Evolutionary conservation across 2,888 invertebrate species (phyloP).

Genomic region (Drosophila atroscutellata): DNA sequence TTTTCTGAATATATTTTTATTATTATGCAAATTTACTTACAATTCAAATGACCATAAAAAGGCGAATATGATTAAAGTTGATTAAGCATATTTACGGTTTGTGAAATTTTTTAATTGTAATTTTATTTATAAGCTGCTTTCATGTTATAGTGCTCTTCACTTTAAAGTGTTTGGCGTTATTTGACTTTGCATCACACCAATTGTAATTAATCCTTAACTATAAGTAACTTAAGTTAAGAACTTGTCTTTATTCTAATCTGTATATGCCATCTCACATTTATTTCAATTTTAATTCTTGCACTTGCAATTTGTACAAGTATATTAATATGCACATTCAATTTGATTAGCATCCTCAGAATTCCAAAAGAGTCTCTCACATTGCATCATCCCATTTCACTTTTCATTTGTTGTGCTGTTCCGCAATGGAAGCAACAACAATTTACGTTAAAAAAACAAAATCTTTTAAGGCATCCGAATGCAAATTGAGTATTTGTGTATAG

Average conservation of each 20-base stretch:
- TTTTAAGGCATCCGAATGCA: slow-evolving; percentile 36
- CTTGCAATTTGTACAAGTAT: too few species aligned
- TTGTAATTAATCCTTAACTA: not conserved
- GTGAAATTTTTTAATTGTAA: slow-evolving; percentile 62
- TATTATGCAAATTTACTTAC: slow-evolving; percentile 73
- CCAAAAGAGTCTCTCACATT: slow-evolving; percentile 20
- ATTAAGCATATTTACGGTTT: slow-evolving; percentile 63
- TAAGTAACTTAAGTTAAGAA: not conserved
- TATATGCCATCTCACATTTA: not conserved
- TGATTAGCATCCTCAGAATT: slow-evolving; percentile 9
- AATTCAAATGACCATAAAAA: slow-evolving; percentile 67
- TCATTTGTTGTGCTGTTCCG: slow-evolving; percentile 23
- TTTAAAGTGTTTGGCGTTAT: slow-evolving; percentile 2
- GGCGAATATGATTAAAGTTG: slow-evolving; percentile 52
- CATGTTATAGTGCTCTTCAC: not conserved
- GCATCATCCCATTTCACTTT: slow-evolving; percentile 69
- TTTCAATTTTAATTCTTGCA: not conserved
- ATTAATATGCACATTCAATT: not conserved
- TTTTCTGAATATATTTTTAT: slow-evolving; percentile 40
- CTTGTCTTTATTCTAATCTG: not conserved
- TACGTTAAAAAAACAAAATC: slow-evolving; percentile 13
- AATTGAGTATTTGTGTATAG: slow-evolving; percentile 43
- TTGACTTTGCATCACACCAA: not conserved
- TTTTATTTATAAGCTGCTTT: slow-evolving; percentile 31
- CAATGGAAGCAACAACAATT: slow-evolving; percentile 19